Evolutionary conservation across 1,140 invertebrate genomes (phyloP).

Genomic region (Venturia canescens): DNA sequence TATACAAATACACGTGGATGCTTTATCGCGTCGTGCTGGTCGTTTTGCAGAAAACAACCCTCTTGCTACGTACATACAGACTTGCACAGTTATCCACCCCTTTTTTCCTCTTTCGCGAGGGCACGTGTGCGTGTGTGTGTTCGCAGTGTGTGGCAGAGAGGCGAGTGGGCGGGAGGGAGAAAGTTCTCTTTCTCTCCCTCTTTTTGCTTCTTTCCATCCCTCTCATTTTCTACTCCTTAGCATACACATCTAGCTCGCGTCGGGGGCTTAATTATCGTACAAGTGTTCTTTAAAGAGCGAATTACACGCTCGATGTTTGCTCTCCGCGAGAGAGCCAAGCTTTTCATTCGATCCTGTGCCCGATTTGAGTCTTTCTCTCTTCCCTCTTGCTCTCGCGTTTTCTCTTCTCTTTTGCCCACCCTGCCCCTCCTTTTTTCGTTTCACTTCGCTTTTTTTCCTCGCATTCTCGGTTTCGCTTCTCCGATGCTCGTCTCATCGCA

Average conservation of each 20-base stretch:
- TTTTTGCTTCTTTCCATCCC: conserved; percentile 26
- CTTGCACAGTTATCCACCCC: conserved; percentile 25
- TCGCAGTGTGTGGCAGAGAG: no score
- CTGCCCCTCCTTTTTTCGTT: conserved; percentile 48
- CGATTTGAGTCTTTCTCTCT: conserved; percentile 39
- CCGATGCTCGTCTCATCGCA: conserved; percentile 34
- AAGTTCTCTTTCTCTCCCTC: conserved; percentile 11
- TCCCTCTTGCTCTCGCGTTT: conserved; percentile 27
- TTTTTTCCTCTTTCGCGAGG: background rate
- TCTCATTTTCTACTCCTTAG: conserved; percentile 18
- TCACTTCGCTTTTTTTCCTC: conserved; percentile 53
- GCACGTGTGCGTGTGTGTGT: background rate
- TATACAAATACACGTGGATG: background rate
- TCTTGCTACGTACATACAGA: conserved; percentile 21
- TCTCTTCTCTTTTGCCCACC: conserved; percentile 46
- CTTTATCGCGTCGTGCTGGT: background rate
- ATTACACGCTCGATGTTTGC: conserved; percentile 76
- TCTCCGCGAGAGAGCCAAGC: conserved; percentile 62
- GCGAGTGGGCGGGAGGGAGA: no score
- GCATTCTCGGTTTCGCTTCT: conserved; percentile 50
- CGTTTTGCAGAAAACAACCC: conserved; percentile 34
- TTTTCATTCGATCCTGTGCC: conserved; percentile 62
- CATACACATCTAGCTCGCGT: conserved; percentile 25
- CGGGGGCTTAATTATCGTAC: conserved; percentile 71
- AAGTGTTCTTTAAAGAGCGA: conserved; percentile 77